Base-by-base conservation (phyloP, 2,113 vertebrate species). In the Euleptes europaea region DNA sequence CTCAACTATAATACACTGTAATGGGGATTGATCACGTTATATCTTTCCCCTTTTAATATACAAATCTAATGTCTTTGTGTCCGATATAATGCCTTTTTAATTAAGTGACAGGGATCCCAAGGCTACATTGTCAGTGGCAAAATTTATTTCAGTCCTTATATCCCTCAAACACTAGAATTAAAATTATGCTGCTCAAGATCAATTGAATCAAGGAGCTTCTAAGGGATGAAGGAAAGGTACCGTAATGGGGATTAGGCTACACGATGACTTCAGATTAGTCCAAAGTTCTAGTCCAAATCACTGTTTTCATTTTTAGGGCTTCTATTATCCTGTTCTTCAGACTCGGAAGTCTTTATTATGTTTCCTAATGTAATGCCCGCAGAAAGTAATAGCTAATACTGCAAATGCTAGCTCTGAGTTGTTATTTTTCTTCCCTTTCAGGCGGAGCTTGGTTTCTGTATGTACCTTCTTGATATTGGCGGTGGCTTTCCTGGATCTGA, bases 401-500 rank as follows among this genome's bases (percentile, higher is more conserved):
- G 7, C 14, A n/a, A 23, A 33, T 65, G 57, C 3, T 33, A 72
- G 15, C 3, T 5, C 44, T 63, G 9, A 79, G 23, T 85, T 14
- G 12, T 72, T 47, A 31, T 4, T 19, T 23, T 49, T 15, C 60
- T 38, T 65, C n/a, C 26, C 6, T 88, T 92, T 83, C 86, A 99
- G 98, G 93, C 95, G 19, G 98, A 99, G 80, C 87, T 98, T 82
- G 99, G 99, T 78, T 99, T 98, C 92, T 94, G 1, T 84, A 99
- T 99, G 98, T 93, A 97, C 80, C 96, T 99, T 40, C 96, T 99
- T 90, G 99, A 99, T 89, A 99, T 99, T 35, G 99, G 98, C 14
- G 98, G 98, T 80, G 99, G 99, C 51, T 99, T 99, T 78, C 99
- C 99, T 90, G 99, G 99, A n/a, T 98, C 98, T 23, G 99, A 99